Conservation (phyloP, 2,113 vertebrate species). For the Heteronetta atricapilla region DNA sequence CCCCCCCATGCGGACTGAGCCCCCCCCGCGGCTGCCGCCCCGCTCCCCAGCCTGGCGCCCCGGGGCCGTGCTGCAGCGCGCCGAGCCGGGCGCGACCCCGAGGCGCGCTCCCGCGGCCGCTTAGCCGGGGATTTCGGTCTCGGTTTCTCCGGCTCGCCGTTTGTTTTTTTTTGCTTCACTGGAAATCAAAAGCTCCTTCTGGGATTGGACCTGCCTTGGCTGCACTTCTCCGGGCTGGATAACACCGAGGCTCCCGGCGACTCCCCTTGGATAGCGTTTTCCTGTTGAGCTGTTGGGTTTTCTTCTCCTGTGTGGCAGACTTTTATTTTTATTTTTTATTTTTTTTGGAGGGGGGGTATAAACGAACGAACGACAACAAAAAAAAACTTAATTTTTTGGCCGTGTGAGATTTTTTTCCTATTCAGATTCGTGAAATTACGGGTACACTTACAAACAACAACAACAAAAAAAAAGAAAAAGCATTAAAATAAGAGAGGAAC, state of each 20-base stretch:
- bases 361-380: background rate
- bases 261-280: constrained; percentile 67
- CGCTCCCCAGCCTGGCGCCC: no score
- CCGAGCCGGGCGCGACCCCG: no score
- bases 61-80: no score
- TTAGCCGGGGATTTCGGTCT: constrained; percentile 39
- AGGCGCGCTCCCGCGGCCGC: no score
- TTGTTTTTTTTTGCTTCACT: constrained; percentile 50
- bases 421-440: constrained; percentile 80
- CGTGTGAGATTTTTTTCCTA: constrained; percentile 73
- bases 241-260: constrained; percentile 68
- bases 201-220: constrained; percentile 70
- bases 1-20: no score
- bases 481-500: constrained; percentile 63
- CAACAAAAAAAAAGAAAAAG: constrained; percentile 3
- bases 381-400: constrained; percentile 36
- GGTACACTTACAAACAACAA: constrained; percentile 74
- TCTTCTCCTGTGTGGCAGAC: constrained; percentile 49
- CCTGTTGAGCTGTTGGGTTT: constrained; percentile 44
- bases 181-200: constrained; percentile 58
- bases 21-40: no score
- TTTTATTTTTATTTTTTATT: background rate
- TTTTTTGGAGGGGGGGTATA: background rate
- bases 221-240: constrained; percentile 73
- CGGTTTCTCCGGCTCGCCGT: constrained; percentile 20